These are phyloP conservation scores for Cenopis cana DNA, from an alignment of 2,888 invertebrate genomes.

Conservation along the genomic window DNA sequence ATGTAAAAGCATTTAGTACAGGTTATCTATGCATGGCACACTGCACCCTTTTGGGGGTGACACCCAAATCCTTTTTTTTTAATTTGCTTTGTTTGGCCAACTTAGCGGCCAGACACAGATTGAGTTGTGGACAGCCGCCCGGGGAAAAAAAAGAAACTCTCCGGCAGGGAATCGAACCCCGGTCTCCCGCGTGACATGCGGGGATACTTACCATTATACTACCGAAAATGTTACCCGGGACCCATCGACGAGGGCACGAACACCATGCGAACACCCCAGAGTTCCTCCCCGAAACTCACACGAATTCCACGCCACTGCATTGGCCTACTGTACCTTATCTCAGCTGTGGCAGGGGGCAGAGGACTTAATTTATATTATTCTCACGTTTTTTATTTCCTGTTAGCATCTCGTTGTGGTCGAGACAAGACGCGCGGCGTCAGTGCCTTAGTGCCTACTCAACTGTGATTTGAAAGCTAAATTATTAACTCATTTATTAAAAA, in stretches of 20 bases:
- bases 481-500: conserved; percentile 32
- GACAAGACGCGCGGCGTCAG: conserved; percentile 41
- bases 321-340: conserved; percentile 22
- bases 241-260: too few species aligned
- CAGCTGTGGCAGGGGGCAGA: conserved; percentile 41
- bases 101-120: too few species aligned
- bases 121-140: too few species aligned
- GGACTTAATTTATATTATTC: conserved; percentile 80
- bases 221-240: conserved; percentile 50
- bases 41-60: too few species aligned
- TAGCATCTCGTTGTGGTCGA: conserved; percentile 60
- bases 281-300: too few species aligned
- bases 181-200: conserved; percentile 86
- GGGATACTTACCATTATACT: conserved; percentile 86
- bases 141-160: conserved; percentile 58
- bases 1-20: too few species aligned
- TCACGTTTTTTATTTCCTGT: conserved; percentile 82
- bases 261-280: too few species aligned
- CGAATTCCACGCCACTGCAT: too few species aligned
- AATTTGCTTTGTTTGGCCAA: too few species aligned
- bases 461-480: conserved; percentile 39
- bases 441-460: conserved; percentile 31
- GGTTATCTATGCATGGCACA: too few species aligned
- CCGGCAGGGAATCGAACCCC: conserved; percentile 86
- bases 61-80: too few species aligned